These are phyloP conservation scores for Aplysina aerophoba DNA, from an alignment of 37 sponge, comb jelly and placozoan species.

Conservation along the genomic window DNA sequence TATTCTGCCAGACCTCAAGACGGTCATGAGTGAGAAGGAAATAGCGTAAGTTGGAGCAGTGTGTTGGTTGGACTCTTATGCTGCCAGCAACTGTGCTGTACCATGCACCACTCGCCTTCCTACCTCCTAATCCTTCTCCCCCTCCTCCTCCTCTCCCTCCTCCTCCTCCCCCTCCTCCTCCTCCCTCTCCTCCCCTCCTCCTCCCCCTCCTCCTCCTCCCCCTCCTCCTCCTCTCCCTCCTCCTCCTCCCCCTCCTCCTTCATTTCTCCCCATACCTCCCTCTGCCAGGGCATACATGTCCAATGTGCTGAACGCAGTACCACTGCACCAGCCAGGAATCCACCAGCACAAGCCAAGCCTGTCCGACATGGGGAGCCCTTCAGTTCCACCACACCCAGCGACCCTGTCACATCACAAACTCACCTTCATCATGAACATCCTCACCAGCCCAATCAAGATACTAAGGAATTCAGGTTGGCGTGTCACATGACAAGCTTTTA, in stretches of 20 bases:
- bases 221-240: neutral
- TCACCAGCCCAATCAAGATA: constrained; percentile 55
- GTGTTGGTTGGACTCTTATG: neutral
- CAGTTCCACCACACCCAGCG: no score
- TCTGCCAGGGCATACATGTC: constrained; percentile 30
- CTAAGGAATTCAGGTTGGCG: constrained; percentile 42
- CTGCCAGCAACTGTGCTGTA: no score
- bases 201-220: neutral
- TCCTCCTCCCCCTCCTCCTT: neutral
- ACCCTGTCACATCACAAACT: constrained; percentile 41
- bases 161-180: neutral
- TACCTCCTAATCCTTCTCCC: neutral
- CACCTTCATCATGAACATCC: constrained; percentile 40
- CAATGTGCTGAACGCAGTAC: constrained; percentile 40
- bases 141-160: neutral
- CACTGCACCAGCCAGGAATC: constrained; percentile 19
- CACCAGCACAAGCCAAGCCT: no score
- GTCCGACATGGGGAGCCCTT: no score
- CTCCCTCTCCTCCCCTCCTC: neutral
- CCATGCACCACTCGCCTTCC: neutral
- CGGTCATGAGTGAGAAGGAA: constrained; percentile 10
- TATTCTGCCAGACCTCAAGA: constrained; percentile 41
- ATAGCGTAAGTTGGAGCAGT: constrained; percentile 47
- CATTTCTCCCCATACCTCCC: neutral
- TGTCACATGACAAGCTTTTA: neutral